Evolutionary conservation across 2,888 invertebrate species (phyloP).

Genomic region (Leuctra nigra): DNA sequence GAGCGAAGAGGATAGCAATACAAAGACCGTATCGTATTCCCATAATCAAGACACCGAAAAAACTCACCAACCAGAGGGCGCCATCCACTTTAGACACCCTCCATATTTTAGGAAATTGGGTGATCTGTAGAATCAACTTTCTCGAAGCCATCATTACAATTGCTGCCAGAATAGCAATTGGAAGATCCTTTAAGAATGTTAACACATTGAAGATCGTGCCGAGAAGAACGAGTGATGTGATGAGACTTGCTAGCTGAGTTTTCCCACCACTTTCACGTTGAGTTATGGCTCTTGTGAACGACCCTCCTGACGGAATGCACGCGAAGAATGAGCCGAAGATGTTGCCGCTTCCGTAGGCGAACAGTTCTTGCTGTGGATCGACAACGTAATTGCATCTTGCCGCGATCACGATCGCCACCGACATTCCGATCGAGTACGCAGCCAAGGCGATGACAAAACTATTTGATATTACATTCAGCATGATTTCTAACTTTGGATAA

Average conservation of each 20-base stretch:
- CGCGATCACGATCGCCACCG: background rate
- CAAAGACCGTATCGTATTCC: background rate
- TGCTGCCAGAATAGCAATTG: background rate
- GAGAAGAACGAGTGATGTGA: background rate
- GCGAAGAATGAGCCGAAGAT: background rate
- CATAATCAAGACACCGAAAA: background rate
- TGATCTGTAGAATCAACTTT: background rate
- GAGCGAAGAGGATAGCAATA: background rate
- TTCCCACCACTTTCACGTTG: conserved; percentile 5
- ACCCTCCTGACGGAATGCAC: conserved; percentile 1
- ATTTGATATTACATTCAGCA: background rate
- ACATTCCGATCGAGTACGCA: background rate
- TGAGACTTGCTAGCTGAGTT: conserved; percentile 3
- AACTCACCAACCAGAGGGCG: background rate
- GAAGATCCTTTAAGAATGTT: background rate
- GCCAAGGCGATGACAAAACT: background rate
- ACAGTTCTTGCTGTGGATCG: conserved; percentile 9
- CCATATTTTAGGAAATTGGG: background rate
- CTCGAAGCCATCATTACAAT: background rate
- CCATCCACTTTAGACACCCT: background rate
- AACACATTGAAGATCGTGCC: background rate
- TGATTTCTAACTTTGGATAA: background rate
- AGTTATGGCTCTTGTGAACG: background rate
- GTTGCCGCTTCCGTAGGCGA: conserved; percentile 2
- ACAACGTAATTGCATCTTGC: background rate